phyloP scores from a whole-genome alignment of 2,888 invertebrate species.

The Pyrgus malvae region DNA sequence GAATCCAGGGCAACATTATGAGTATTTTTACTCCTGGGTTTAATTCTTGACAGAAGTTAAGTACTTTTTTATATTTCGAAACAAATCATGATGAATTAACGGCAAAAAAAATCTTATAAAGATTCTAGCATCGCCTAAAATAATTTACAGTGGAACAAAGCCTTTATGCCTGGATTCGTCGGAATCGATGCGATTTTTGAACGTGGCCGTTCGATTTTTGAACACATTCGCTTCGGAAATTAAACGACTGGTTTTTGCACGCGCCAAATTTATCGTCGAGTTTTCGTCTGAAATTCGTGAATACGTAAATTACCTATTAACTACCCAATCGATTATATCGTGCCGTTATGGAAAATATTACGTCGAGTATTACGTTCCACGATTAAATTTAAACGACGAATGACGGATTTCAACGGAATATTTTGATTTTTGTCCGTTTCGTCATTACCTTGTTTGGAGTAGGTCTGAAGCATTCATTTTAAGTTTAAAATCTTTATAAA shows the following conservation, averaged over 20 bases:
- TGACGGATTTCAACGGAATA: constrained; percentile 8
- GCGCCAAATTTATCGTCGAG: constrained; percentile 27
- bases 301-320: constrained; percentile 37
- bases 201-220: constrained; percentile 22
- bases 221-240: constrained; percentile 28
- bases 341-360: constrained; percentile 27
- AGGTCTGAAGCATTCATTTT: background rate
- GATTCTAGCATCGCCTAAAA: background rate
- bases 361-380: constrained; percentile 20
- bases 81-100: too few species aligned
- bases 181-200: constrained; percentile 18
- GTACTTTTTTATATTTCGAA: too few species aligned
- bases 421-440: background rate
- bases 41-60: too few species aligned
- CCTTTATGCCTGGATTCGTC: constrained; percentile 5
- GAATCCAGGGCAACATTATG: too few species aligned
- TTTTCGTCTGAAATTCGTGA: constrained; percentile 34
- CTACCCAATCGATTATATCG: constrained; percentile 34
- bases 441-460: background rate
- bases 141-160: background rate
- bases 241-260: constrained; percentile 27
- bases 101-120: background rate
- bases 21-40: too few species aligned
- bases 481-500: background rate
- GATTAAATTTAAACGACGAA: constrained; percentile 21